Evolutionary conservation across 2,888 invertebrate genomes (phyloP), one percentile per base, ranked within the genome.

Genomic region (Drosophila eohydei): DNA sequence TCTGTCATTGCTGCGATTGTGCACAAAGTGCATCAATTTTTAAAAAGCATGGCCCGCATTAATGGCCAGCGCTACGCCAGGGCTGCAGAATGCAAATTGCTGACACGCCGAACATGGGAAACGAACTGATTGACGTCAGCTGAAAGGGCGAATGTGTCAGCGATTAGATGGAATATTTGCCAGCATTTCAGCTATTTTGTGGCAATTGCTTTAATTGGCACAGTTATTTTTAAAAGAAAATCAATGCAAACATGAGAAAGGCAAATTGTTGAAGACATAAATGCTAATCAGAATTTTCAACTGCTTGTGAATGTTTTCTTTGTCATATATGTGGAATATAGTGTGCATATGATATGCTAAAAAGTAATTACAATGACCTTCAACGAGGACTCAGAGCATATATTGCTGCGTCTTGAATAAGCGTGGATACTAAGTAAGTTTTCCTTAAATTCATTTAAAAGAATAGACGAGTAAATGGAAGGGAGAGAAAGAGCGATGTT

Each of bases 11-110:
- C 48, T 74, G 75, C 54, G 69, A 75, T 64, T 72, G 56, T 62
- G 74, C 64, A 57, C 60, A 57, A 60, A 66, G 70, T 71, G 72
- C 83, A 81, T 78, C 71, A 72, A 81, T 83, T 83, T 76, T 74
- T 71, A 58, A 78, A 84, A 67, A 40, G 71, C 72, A 65, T 48
- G 54, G 55, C 71, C 65, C 66, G 71, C 78, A 69, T 79, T 69
- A 73, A 62, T 40, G 66, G 40, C n/a, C 76, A 51, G 43, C 48
- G 30, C 32, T 48, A 14, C 48, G 32, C 64, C 74, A 67, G 56
- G 34, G 26, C 68, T 59, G 62, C 36, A 61, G 9, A 59, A 62
- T 60, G 54, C 82, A 74, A 80, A 78, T 82, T 82, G 82, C 78
- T 84, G 81, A 74, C 74, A 65, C 67, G 54, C 26, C 34, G 60